These are phyloP conservation scores for Drosophila eohydei DNA, from an alignment of 2,888 invertebrate species.

Conservation along the genomic window DNA sequence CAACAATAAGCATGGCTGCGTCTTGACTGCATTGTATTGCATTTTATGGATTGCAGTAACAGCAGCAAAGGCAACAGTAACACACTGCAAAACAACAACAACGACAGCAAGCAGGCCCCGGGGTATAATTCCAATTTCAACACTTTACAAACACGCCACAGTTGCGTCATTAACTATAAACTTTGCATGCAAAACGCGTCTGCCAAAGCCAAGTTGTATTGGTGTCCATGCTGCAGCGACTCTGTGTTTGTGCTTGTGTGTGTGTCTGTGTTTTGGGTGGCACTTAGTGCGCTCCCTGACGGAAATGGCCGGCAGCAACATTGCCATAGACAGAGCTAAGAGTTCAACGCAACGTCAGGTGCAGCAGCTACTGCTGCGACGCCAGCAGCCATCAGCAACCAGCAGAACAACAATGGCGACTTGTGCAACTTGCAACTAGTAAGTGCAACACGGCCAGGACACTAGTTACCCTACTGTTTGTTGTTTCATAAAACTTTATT, in stretches of 20 bases:
- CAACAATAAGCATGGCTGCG: slow-evolving; percentile 22
- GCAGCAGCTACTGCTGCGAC: slow-evolving; percentile 40
- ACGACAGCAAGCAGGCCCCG: slow-evolving; percentile 47
- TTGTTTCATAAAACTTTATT: slow-evolving; percentile 77
- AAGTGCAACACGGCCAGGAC: slow-evolving; percentile 26
- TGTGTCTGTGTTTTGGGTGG: slow-evolving; percentile 25
- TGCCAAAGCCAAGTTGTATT: slow-evolving; percentile 31
- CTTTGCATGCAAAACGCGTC: slow-evolving; percentile 74
- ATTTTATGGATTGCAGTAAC: slow-evolving; percentile 33
- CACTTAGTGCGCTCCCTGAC: slow-evolving; percentile 66
- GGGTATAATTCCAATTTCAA: slow-evolving; percentile 83
- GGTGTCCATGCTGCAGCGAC: slow-evolving; percentile 17
- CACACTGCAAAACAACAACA: slow-evolving; percentile 21
- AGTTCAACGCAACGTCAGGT: slow-evolving; percentile 75
- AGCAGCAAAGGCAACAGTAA: slow-evolving; percentile 26
- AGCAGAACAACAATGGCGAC: slow-evolving; percentile 16
- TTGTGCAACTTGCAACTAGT: slow-evolving; percentile 8
- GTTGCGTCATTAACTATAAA: slow-evolving; percentile 79
- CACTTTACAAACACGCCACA: slow-evolving; percentile 79
- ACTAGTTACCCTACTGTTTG: slow-evolving; percentile 47
- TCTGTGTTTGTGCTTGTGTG: slow-evolving; percentile 21
- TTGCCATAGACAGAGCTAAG: slow-evolving; percentile 56
- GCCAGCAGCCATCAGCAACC: slow-evolving; percentile 2
- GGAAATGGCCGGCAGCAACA: slow-evolving; percentile 71
- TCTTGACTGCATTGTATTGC: slow-evolving; percentile 33